Evolutionary conservation across 1,140 invertebrate genomes (phyloP).

Genomic region (Coelopa frigida): DNA sequence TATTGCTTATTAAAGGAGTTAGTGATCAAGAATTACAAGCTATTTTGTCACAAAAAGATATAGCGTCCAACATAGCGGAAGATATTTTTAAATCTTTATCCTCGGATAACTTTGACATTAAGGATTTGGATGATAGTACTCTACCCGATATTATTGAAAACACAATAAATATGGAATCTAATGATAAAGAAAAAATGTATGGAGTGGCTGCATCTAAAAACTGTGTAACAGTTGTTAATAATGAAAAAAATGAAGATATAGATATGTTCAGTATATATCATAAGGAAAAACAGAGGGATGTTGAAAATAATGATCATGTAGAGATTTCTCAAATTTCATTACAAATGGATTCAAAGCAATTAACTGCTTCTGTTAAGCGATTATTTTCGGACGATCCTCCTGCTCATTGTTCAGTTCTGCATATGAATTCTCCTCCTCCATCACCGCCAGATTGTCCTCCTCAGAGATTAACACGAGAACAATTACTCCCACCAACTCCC

Average conservation of each 20-base stretch:
- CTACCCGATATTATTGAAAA: background rate
- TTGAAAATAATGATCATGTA: conserved; percentile 6
- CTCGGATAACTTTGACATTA: conserved; percentile 60
- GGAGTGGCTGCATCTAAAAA: too few relatives aligned
- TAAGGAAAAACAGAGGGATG: conserved; percentile 36
- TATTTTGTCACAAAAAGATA: conserved; percentile 63
- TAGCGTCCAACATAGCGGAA: conserved; percentile 72
- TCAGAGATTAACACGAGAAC: conserved; percentile 72
- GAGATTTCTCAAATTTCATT: conserved; percentile 54
- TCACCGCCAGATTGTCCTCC: conserved; percentile 67
- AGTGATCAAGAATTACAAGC: conserved; percentile 67
- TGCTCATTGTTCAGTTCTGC: conserved; percentile 41
- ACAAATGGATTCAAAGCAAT: conserved; percentile 63
- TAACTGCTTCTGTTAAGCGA: conserved; percentile 62
- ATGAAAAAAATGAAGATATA: too few relatives aligned
- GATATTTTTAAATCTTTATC: conserved; percentile 76
- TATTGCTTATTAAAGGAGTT: conserved; percentile 42
- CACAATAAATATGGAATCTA: conserved; percentile 5
- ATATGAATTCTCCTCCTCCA: conserved; percentile 50
- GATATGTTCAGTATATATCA: too few relatives aligned
- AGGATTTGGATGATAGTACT: conserved; percentile 31
- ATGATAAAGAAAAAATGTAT: too few relatives aligned
- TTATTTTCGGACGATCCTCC: conserved; percentile 37
- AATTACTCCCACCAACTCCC: conserved; percentile 83
- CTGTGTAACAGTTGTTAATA: too few relatives aligned